Percentiles rank a stretch among this genome's conserved stretches.
Conservation (phyloP, 2,113 vertebrate genomes). For the Paraplagusia blochii region DNA sequence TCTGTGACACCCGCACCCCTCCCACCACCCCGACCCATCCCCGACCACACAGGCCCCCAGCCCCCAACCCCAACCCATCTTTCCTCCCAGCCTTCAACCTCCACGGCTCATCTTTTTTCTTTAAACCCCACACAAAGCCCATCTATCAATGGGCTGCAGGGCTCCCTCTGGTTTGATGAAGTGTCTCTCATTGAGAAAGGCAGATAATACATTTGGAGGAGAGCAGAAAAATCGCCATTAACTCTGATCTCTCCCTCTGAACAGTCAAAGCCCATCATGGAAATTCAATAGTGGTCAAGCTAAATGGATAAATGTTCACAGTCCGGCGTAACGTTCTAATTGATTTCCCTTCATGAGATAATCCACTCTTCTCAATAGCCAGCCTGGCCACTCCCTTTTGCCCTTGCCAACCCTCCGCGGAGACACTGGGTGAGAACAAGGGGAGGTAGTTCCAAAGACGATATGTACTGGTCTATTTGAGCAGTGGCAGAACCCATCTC, state of each 20-base stretch:
- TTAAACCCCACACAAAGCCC: constrained; percentile 91
- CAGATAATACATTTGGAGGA: constrained; percentile 99
- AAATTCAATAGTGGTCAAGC: constrained; percentile 98
- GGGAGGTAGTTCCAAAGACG: constrained; percentile 79
- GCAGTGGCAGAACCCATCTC: constrained; percentile 34
- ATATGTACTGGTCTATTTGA: constrained; percentile 83
- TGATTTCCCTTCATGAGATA: constrained; percentile 99
- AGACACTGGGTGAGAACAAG: constrained; percentile 65
- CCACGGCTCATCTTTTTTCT: constrained; percentile 62
- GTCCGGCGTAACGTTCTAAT: constrained; percentile 92
- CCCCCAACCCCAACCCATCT: constrained; percentile 38
- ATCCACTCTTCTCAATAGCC: constrained; percentile 89
- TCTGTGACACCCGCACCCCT: constrained; percentile 95
- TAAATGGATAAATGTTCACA: constrained; percentile 99
- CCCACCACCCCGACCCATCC: constrained; percentile 24
- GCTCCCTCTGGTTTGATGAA: constrained; percentile 97
- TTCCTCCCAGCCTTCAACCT: constrained; percentile 55
- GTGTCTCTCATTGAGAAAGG: constrained; percentile 98
- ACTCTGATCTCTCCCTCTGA: constrained; percentile 86
- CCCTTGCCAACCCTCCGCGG: constrained; percentile 82
- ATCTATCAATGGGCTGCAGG: constrained; percentile 96
- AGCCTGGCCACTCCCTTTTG: constrained; percentile 86
- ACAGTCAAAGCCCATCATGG: constrained; percentile 97
- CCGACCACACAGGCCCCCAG: constrained; percentile 35
- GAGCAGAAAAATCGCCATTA: constrained; percentile 98